Evolutionary conservation across 2,113 vertebrate species (phyloP).

Genomic region (Crotalus tigris): DNA sequence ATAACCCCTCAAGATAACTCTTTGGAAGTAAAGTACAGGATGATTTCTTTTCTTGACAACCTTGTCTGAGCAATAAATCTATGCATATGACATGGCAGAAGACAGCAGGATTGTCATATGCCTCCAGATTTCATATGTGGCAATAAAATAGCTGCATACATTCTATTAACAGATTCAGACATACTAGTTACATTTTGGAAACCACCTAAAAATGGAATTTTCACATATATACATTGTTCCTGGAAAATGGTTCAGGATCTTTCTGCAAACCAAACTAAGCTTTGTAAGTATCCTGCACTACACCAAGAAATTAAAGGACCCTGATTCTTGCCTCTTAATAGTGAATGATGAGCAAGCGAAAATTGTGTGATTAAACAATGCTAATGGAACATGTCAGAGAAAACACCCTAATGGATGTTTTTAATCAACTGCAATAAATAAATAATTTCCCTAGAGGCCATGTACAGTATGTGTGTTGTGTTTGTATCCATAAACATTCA

Average conservation of each 20-base stretch:
- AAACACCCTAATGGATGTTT: background rate
- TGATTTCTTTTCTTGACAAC: background rate
- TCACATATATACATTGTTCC: background rate
- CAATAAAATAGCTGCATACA: background rate
- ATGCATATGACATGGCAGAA: background rate
- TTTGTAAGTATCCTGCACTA: background rate
- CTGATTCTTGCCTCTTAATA: background rate
- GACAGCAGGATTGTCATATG: background rate
- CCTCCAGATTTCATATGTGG: background rate
- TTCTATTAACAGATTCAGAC: background rate
- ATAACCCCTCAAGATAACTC: background rate
- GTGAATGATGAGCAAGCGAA: background rate
- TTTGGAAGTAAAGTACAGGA: background rate
- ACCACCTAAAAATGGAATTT: background rate
- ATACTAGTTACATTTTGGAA: background rate
- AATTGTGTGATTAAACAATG: background rate
- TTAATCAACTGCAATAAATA: background rate
- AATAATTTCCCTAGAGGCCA: background rate
- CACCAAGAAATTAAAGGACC: background rate
- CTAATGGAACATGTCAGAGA: background rate
- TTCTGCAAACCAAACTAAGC: background rate
- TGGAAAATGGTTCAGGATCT: background rate
- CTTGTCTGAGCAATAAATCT: background rate
- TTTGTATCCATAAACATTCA: background rate
- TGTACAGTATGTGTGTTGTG: background rate